Percentiles rank a stretch among this genome's conserved stretches.
These are phyloP conservation scores for Linyphia triangularis DNA, from an alignment of 2,888 invertebrate species.

Conservation along the genomic window DNA sequence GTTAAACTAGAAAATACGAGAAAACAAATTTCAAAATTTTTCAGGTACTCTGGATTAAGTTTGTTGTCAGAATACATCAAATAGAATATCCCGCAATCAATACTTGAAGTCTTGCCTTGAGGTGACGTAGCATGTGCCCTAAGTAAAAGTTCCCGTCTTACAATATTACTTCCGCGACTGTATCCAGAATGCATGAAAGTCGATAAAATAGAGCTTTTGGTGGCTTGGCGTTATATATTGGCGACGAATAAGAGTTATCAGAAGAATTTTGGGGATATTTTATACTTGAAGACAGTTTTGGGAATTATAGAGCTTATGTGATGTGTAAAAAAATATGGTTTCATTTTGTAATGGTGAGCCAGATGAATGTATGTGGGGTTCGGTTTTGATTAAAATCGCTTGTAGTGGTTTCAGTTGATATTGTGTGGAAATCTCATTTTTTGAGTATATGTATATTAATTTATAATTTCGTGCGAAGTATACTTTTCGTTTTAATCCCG, in stretches of 20 bases:
- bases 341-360: too few relatives aligned
- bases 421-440: too few relatives aligned
- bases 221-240: conserved; percentile 9
- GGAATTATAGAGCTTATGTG: too few relatives aligned
- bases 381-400: too few relatives aligned
- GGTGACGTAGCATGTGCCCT: conserved; percentile 32
- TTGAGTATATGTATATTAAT: too few relatives aligned
- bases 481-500: too few relatives aligned
- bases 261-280: conserved; percentile 5
- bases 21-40: not conserved
- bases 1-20: too few relatives aligned
- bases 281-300: not conserved
- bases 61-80: conserved; percentile 2
- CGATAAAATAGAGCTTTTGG: conserved; percentile 39
- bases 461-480: too few relatives aligned
- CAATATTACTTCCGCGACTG: conserved; percentile 42
- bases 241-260: not conserved
- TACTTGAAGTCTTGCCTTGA: not conserved
- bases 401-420: too few relatives aligned
- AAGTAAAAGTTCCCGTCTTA: conserved; percentile 37
- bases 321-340: too few relatives aligned
- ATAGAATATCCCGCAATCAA: conserved; percentile 34
- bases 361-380: too few relatives aligned
- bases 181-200: conserved; percentile 1
- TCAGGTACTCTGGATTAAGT: not conserved